Conservation (phyloP, 1,140 invertebrate genomes). For the Drosophila gunungcola region DNA sequence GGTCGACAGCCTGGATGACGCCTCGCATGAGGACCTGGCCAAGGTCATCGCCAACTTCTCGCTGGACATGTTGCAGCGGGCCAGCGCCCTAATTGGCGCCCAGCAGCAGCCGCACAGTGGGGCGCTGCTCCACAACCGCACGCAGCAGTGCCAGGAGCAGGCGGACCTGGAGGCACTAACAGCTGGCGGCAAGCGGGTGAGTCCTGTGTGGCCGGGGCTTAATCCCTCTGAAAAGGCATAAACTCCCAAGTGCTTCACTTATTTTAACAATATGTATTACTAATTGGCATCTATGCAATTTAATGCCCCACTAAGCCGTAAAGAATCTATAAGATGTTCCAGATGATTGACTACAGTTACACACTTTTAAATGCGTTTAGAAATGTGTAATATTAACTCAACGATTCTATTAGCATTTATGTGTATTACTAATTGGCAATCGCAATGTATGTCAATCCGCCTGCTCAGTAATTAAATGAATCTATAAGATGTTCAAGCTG, state of each 20-base stretch:
- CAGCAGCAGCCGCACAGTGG: slow-evolving; percentile 58
- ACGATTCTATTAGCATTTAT: too few relatives aligned
- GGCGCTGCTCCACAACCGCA: slow-evolving; percentile 43
- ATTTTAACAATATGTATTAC: not conserved
- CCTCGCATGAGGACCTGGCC: slow-evolving; percentile 52
- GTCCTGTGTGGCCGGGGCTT: not conserved
- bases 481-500: too few relatives aligned
- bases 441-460: too few relatives aligned
- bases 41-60: slow-evolving; percentile 74
- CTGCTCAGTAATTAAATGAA: too few relatives aligned
- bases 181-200: slow-evolving; percentile 40
- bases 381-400: not conserved
- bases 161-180: slow-evolving; percentile 41
- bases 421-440: too few relatives aligned
- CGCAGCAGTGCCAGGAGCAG: slow-evolving; percentile 50
- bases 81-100: slow-evolving; percentile 68
- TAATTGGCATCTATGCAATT: slow-evolving; percentile 2
- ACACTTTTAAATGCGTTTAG: not conserved
- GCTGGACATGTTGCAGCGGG: slow-evolving; percentile 70
- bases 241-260: slow-evolving; percentile 1
- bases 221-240: not conserved
- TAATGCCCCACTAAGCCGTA: slow-evolving; percentile 21
- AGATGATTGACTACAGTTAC: not conserved
- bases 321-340: slow-evolving; percentile 3
- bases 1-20: slow-evolving; percentile 64